These are phyloP conservation scores for Cygnus atratus DNA, from an alignment of 2,113 vertebrate species.

Conservation along the genomic window DNA sequence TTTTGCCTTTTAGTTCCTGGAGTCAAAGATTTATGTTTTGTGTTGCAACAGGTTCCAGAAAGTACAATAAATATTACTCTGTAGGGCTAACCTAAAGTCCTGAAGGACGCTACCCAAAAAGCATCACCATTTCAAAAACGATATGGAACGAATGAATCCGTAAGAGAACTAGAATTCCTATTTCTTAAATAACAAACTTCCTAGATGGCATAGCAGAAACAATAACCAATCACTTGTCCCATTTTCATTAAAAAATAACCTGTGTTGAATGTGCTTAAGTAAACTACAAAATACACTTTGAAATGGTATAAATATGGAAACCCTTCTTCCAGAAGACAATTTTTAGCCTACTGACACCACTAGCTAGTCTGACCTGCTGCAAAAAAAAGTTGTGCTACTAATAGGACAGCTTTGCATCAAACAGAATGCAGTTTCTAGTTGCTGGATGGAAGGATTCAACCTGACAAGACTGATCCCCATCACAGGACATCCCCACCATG, in stretches of 20 bases:
- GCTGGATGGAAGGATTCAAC: background rate
- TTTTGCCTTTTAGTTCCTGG: background rate
- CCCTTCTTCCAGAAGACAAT: background rate
- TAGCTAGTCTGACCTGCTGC: background rate
- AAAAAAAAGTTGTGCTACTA: background rate
- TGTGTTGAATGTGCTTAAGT: background rate
- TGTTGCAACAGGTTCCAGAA: background rate
- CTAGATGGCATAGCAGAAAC: rapidly evolving
- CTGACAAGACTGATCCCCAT: background rate
- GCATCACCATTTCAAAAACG: background rate
- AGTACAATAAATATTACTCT: background rate
- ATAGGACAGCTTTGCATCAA: background rate
- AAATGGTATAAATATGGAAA: background rate
- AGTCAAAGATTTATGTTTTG: background rate
- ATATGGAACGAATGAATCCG: background rate
- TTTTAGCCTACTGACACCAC: background rate
- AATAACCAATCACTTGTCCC: background rate
- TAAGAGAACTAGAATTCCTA: background rate
- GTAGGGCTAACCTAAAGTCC: background rate
- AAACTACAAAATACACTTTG: background rate
- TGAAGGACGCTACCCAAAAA: background rate
- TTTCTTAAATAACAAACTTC: background rate
- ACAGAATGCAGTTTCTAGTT: background rate
- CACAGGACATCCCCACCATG: background rate
- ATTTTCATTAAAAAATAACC: background rate